A percentile compares a stretch with the other conserved stretches of the same genome.
Evolutionary conservation across 2,888 invertebrate species (phyloP).

Genomic region (Ashinkailepas kermadecensis): DNA sequence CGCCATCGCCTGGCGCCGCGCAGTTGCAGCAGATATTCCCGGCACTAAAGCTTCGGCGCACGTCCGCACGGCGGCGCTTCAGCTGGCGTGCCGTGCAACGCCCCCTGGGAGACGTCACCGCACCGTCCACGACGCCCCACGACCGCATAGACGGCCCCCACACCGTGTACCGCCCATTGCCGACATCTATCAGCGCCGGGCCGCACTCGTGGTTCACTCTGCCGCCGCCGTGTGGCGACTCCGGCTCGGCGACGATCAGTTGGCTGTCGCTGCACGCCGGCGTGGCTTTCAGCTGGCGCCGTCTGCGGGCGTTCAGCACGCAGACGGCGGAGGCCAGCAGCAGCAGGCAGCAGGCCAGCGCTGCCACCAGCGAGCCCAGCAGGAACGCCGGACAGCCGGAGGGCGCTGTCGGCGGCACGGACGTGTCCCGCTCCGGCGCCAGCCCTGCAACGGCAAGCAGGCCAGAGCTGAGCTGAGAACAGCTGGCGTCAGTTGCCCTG

Average conservation of each 20-base stretch:
- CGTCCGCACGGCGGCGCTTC: constrained; percentile 7
- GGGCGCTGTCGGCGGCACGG: background rate
- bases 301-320: background rate
- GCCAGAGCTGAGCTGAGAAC: no score
- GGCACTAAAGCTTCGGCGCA: constrained; percentile 17
- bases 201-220: no score
- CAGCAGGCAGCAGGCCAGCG: constrained; percentile 17
- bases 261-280: no score
- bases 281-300: background rate
- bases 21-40: background rate
- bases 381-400: constrained; percentile 13
- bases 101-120: background rate
- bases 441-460: background rate
- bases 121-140: background rate
- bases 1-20: background rate
- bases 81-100: background rate
- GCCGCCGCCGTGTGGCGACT: background rate
- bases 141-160: background rate
- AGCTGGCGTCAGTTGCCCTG: no score
- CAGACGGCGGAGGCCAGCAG: background rate
- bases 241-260: background rate
- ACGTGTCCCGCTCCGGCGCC: background rate
- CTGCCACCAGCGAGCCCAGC: constrained; percentile 18
- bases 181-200: background rate
- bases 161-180: no score